Percentiles rank a stretch among this genome's conserved stretches.
Conservation (phyloP, 1,140 invertebrate species). For the Chelonus insularis region DNA sequence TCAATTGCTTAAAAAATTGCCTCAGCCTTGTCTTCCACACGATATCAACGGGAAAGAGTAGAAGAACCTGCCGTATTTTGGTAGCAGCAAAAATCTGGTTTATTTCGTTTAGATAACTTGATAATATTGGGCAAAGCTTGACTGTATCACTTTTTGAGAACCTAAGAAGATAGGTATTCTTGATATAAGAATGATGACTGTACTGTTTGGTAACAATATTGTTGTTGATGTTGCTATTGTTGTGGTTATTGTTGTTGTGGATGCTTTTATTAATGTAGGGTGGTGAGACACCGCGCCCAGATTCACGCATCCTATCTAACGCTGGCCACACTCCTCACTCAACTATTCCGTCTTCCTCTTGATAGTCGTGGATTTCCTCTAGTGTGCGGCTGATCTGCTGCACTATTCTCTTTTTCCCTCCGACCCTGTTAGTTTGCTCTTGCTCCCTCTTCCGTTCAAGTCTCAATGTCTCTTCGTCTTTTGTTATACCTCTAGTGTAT, state of each 20-base stretch:
- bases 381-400: slow-evolving; percentile 29
- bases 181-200: too few species aligned
- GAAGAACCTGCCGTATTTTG: too few species aligned
- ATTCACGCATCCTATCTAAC: slow-evolving; percentile 60
- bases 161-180: too few species aligned
- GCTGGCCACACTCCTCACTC: slow-evolving; percentile 52
- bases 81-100: too few species aligned
- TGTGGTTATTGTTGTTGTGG: slow-evolving; percentile 25
- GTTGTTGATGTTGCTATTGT: slow-evolving; percentile 7
- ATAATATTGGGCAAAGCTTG: too few species aligned
- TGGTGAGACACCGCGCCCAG: slow-evolving; percentile 57
- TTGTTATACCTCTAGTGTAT: slow-evolving; percentile 23
- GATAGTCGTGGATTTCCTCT: neutral
- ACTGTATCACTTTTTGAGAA: too few species aligned
- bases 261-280: slow-evolving; percentile 32
- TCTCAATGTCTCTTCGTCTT: neutral
- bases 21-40: neutral
- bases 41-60: too few species aligned
- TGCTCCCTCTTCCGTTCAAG: neutral
- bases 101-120: too few species aligned
- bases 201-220: neutral
- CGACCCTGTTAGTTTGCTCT: neutral
- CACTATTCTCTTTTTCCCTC: slow-evolving; percentile 15
- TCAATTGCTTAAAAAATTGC: neutral
- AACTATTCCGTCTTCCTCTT: slow-evolving; percentile 31